phyloP scores from a whole-genome alignment of 2,113 vertebrate species.

The Ceratotherium simum region DNA sequence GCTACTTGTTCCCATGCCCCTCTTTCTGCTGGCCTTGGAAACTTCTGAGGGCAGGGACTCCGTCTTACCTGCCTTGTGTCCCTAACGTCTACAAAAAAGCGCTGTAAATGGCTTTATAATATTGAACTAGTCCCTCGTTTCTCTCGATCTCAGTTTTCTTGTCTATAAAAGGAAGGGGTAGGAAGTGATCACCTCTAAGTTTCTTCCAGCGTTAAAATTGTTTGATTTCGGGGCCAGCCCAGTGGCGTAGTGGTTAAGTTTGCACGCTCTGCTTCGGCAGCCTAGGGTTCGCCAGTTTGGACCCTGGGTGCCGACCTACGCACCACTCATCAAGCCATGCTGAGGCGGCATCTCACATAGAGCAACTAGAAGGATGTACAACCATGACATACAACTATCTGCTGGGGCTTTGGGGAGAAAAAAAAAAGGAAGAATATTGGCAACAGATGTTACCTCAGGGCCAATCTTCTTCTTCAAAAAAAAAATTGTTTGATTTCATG shows the following conservation, averaged over 20 bases:
- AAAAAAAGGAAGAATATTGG: too few species aligned
- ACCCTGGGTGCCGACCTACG: too few species aligned
- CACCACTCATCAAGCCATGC: too few species aligned
- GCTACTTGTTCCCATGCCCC: neutral
- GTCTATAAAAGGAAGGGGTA: constrained; percentile 29
- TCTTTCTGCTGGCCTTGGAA: neutral
- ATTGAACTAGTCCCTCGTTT: neutral
- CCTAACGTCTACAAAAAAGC: constrained; percentile 3
- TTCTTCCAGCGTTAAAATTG: constrained; percentile 37
- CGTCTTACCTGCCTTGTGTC: neutral
- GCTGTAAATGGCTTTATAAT: neutral
- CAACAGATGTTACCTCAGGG: too few species aligned
- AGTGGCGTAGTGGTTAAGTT: too few species aligned
- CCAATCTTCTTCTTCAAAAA: too few species aligned
- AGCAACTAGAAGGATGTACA: too few species aligned
- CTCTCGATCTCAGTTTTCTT: constrained; percentile 32
- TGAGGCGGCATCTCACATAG: too few species aligned
- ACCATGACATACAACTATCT: too few species aligned
- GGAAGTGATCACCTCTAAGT: neutral
- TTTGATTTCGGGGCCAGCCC: neutral
- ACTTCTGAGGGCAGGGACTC: neutral
- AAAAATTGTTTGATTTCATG: constrained; percentile 31
- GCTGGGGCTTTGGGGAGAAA: too few species aligned
- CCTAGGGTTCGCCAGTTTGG: too few species aligned
- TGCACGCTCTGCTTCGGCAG: too few species aligned